Evolutionary conservation across 2,113 vertebrate species (phyloP), one percentile per base, ranked within the genome.

Genomic region (Psilopogon haemacephalus): DNA sequence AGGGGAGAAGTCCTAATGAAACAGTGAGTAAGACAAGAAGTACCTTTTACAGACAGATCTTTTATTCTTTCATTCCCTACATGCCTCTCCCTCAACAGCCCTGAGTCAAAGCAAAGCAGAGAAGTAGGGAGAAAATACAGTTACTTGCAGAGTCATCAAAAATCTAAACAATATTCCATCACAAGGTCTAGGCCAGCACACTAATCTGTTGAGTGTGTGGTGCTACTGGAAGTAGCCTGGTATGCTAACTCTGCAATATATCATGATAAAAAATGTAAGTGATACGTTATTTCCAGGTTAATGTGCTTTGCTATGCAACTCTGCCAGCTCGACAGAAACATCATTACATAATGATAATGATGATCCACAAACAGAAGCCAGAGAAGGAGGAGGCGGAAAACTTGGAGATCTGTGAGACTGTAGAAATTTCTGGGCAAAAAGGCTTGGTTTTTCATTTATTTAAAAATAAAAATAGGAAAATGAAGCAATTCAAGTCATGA

Each of bases 201-300:
- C 90, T 83, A 85, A 92, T 96, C 95, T 94, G 90, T 94, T 3
- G 81, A 92, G 72, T 75, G 60, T 2, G 0, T 0, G 0, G 60
- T 77, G 59, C 93, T 95, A 9, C 82, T 79, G 91, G 84, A 93
- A 85, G 86, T 90, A 85, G 87, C 89, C 95, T 1, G 26, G 74
- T 93, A 83, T 60, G 89, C 91, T 92, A 88, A 92, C 84, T 86
- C 5, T 9, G 88, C 91, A 94, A 96, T 95, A 95, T 94, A 94
- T 97, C 94, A 95, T 93, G 93, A 96, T 95, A 94, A 94, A 92
- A 95, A 95, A 96, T 93, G 86, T 94, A 94, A 94, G 91, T 74
- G 79, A 92, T 94, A 84, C 6, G 44, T 94, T 94, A 89, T 96
- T 62, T 3, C 91, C 88, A 87, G 88, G 86, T 91, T 94, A 96